These are phyloP conservation scores for Chiloscyllium punctatum DNA, from an alignment of 2,797 vertebrate genomes.

Conservation along the genomic window DNA sequence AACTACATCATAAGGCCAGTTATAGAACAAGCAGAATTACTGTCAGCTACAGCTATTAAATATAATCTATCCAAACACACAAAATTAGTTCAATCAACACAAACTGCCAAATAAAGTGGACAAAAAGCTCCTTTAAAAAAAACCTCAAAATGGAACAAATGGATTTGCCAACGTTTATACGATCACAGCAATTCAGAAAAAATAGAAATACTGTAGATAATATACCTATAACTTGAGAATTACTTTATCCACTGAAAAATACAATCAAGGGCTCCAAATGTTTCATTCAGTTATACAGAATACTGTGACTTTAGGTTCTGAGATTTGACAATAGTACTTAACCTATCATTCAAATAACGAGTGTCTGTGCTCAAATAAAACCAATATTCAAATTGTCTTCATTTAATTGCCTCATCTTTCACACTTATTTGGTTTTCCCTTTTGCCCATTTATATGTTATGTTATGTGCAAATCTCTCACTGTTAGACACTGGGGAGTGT, in stretches of 20 bases:
- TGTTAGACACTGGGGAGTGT: not conserved
- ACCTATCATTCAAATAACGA: not conserved
- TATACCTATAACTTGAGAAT: not conserved
- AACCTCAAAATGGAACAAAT: not conserved
- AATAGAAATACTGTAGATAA: not conserved
- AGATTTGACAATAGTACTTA: too few relatives aligned
- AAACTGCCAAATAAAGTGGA: not conserved
- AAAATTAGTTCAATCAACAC: too few relatives aligned
- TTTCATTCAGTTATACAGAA: not conserved
- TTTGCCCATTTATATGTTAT: not conserved
- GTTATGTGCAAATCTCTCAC: not conserved
- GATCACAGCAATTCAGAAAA: not conserved
- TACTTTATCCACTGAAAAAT: not conserved
- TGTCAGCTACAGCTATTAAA: not conserved
- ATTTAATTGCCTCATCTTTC: not conserved
- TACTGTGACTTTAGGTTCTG: not conserved
- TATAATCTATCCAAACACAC: not conserved
- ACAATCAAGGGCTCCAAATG: not conserved
- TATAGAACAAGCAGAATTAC: not conserved
- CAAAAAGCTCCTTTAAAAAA: not conserved
- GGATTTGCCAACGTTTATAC: not conserved
- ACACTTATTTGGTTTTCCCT: not conserved
- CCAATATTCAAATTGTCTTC: not conserved
- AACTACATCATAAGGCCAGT: not conserved
- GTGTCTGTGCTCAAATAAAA: not conserved